Evolutionary conservation across 2,113 vertebrate species (phyloP).

Genomic region (Lophotis ruficrista): DNA sequence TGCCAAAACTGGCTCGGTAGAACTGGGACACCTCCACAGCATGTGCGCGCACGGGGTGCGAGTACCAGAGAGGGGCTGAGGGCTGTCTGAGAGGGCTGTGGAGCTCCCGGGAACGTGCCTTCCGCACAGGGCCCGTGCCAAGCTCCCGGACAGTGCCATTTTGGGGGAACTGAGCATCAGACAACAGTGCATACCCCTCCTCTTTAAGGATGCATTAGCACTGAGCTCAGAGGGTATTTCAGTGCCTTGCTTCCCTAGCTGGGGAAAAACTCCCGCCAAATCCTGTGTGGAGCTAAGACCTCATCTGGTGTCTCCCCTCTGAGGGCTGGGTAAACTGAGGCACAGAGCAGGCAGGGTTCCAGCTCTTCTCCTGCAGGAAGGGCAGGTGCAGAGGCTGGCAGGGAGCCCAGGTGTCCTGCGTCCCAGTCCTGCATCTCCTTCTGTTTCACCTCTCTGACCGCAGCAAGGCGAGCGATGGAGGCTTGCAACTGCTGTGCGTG

Average conservation of each 20-base stretch:
- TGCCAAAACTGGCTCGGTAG: not conserved
- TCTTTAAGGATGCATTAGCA: not conserved
- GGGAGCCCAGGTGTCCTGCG: not conserved
- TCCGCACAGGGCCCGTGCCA: not conserved
- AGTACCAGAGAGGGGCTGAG: not conserved
- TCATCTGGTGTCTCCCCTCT: not conserved
- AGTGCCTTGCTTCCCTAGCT: not conserved
- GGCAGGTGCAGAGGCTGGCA: not conserved
- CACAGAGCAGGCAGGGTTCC: not conserved
- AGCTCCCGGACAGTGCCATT: not conserved
- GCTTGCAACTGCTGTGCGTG: not conserved
- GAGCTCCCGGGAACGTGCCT: accelerated
- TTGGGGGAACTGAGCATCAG: not conserved
- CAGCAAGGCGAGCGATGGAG: not conserved
- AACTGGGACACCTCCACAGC: not conserved
- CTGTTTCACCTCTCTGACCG: constrained; percentile 41
- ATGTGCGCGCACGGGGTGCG: accelerated
- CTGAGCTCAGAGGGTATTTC: not conserved
- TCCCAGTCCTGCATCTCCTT: not conserved
- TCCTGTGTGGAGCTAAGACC: not conserved
- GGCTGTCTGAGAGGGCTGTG: accelerated
- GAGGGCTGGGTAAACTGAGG: constrained; percentile 7
- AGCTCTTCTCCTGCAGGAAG: constrained; percentile 20
- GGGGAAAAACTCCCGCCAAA: not conserved
- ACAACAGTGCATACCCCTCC: accelerated